A percentile compares a stretch with the other conserved stretches of the same genome.
Conservation (phyloP, 2,113 vertebrate genomes). For the Murina feae region DNA sequence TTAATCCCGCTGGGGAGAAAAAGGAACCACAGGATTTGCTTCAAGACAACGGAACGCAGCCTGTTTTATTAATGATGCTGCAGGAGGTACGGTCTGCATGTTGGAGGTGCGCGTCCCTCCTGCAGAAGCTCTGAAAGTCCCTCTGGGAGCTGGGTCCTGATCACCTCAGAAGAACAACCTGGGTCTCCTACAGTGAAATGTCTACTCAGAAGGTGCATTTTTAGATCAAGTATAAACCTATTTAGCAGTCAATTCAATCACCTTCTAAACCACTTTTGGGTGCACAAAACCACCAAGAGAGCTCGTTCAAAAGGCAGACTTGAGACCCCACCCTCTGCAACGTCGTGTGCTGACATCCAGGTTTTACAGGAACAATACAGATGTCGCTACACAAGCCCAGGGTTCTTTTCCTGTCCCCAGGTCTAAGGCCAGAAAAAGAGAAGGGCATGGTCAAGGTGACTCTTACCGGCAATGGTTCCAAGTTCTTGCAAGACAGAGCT, state of each 20-base stretch:
- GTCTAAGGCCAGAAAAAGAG: neutral
- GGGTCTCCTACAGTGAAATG: constrained; percentile 26
- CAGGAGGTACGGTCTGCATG: neutral
- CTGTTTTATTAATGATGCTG: constrained; percentile 28
- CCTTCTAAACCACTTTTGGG: neutral
- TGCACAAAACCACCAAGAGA: neutral
- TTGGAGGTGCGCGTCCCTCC: neutral
- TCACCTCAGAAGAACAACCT: constrained; percentile 21
- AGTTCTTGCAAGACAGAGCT: constrained; percentile 81
- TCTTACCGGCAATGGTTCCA: constrained; percentile 84
- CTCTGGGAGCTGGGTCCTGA: constrained; percentile 18
- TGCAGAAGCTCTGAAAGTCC: neutral
- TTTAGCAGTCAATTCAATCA: constrained; percentile 34
- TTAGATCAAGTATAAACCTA: constrained; percentile 6
- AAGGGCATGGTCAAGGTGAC: neutral
- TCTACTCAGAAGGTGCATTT: constrained; percentile 1
- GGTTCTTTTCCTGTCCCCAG: neutral
- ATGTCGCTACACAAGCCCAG: neutral
- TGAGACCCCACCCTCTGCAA: neutral
- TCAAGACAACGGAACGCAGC: constrained; percentile 3
- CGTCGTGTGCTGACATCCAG: neutral
- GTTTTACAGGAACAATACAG: neutral
- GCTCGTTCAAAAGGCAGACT: neutral
- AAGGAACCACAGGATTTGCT: constrained; percentile 22
- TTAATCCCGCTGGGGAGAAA: constrained; percentile 81